Percentiles rank a stretch among this genome's conserved stretches.
Conservation (phyloP, 2,797 vertebrate species). For the Acanthurus tractus region DNA sequence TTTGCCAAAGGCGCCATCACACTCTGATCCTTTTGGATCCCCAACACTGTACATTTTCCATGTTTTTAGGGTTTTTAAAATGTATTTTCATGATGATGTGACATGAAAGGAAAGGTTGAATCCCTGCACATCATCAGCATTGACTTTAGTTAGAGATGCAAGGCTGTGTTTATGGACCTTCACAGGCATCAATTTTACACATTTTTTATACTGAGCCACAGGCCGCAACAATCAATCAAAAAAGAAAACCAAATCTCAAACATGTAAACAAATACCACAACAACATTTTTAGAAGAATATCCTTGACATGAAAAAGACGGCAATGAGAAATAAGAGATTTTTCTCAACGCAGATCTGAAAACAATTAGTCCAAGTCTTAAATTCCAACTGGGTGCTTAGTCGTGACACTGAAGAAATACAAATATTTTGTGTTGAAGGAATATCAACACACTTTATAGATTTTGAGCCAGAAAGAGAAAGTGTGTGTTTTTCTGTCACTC, state of each 20-base stretch:
- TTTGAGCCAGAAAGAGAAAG: too few relatives aligned
- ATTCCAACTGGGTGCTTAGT: too few relatives aligned
- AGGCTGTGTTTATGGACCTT: constrained; percentile 12
- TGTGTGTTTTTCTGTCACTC: too few relatives aligned
- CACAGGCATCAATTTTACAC: constrained; percentile 13
- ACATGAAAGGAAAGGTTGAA: constrained; percentile 25
- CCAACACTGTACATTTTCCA: constrained; percentile 40
- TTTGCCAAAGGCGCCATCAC: constrained; percentile 48
- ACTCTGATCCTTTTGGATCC: constrained; percentile 34
- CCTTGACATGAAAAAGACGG: not conserved
- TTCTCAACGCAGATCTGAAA: not conserved
- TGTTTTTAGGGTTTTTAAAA: constrained; percentile 29
- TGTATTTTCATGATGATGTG: constrained; percentile 34
- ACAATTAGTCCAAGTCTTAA: not conserved
- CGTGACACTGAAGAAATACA: too few relatives aligned
- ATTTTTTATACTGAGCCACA: constrained; percentile 12
- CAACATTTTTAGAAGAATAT: constrained; percentile 8
- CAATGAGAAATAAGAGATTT: not conserved
- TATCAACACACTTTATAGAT: too few relatives aligned
- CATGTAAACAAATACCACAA: not conserved
- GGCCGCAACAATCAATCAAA: constrained; percentile 10
- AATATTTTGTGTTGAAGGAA: too few relatives aligned
- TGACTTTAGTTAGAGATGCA: constrained; percentile 9
- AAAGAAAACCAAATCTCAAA: constrained; percentile 6
- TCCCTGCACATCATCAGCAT: not conserved